Evolutionary conservation across 2,888 invertebrate species (phyloP).

Genomic region (Sympetrum striolatum): DNA sequence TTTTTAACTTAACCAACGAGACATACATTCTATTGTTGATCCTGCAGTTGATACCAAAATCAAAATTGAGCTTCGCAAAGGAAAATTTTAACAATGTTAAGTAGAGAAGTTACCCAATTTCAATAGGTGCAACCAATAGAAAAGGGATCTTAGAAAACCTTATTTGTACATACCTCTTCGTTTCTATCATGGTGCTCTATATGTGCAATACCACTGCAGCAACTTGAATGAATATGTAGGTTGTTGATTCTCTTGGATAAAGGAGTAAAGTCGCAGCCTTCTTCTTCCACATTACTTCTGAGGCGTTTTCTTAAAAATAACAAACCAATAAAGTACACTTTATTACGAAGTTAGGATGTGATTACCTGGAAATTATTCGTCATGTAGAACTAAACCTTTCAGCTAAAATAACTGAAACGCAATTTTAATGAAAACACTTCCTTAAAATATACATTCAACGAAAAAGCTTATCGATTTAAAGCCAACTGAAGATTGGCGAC

Average conservation of each 20-base stretch:
- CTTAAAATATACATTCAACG: too few species aligned
- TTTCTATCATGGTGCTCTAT: background rate
- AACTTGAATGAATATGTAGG: constrained; percentile 72
- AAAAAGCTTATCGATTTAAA: too few species aligned
- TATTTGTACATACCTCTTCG: background rate
- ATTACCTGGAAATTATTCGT: too few species aligned
- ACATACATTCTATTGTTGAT: too few species aligned
- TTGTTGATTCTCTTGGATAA: constrained; percentile 90
- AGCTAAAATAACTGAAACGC: too few species aligned
- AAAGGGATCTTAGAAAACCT: background rate
- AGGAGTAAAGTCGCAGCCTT: constrained; percentile 81
- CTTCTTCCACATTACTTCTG: constrained; percentile 71
- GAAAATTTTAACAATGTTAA: background rate
- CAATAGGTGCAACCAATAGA: too few species aligned
- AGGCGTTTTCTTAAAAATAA: constrained; percentile 71
- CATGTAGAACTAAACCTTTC: too few species aligned
- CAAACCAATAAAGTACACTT: background rate
- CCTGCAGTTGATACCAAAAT: too few species aligned
- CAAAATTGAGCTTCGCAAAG: too few species aligned
- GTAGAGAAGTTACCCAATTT: background rate
- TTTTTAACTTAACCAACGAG: too few species aligned
- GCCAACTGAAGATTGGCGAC: background rate
- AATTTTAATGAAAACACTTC: too few species aligned
- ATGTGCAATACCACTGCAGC: constrained; percentile 18
- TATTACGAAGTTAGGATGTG: background rate